Percentiles rank a stretch among this genome's conserved stretches.
These are phyloP conservation scores for Pegoplata infirma DNA, from an alignment of 2,888 invertebrate genomes.

Conservation along the genomic window DNA sequence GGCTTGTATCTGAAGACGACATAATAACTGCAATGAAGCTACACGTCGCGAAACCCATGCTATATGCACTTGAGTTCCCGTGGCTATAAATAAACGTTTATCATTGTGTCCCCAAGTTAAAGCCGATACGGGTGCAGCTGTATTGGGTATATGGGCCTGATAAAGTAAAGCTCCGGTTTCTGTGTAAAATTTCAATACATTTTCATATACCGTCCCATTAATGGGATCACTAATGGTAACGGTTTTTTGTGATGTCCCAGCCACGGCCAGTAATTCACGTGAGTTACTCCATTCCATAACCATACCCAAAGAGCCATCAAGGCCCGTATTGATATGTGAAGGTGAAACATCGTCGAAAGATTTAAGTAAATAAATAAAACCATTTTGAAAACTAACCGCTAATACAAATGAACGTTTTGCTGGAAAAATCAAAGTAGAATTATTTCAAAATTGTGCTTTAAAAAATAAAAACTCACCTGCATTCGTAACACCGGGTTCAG, in stretches of 20 bases:
- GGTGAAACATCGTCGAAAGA: conserved; percentile 97
- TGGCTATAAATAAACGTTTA: conserved; percentile 94
- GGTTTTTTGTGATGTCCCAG: conserved; percentile 82
- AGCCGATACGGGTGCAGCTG: conserved; percentile 89
- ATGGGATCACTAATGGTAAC: conserved; percentile 71
- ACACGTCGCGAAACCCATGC: conserved; percentile 95
- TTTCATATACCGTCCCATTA: conserved; percentile 82
- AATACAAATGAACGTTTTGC: conserved; percentile 86
- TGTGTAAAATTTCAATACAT: conserved; percentile 94
- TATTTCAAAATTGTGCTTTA: too few species aligned
- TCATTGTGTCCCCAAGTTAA: conserved; percentile 99
- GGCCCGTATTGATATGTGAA: conserved; percentile 87
- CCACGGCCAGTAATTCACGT: conserved; percentile 93
- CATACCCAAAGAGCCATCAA: conserved; percentile 86
- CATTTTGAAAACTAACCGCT: conserved; percentile 92
- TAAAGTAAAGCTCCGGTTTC: conserved; percentile 90
- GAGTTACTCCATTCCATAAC: conserved; percentile 99
- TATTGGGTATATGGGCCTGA: conserved; percentile 87
- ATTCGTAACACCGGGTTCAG: conserved; percentile 81
- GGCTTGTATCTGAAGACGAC: conserved; percentile 88
- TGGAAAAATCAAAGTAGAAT: conserved; percentile 67
- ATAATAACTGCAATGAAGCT: conserved; percentile 93
- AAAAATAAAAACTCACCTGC: conserved; percentile 73
- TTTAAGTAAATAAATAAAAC: conserved; percentile 92
- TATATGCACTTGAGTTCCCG: conserved; percentile 93